Evolutionary conservation across 2,888 invertebrate genomes (phyloP).

Genomic region (Rotaria magnacalcarata): DNA sequence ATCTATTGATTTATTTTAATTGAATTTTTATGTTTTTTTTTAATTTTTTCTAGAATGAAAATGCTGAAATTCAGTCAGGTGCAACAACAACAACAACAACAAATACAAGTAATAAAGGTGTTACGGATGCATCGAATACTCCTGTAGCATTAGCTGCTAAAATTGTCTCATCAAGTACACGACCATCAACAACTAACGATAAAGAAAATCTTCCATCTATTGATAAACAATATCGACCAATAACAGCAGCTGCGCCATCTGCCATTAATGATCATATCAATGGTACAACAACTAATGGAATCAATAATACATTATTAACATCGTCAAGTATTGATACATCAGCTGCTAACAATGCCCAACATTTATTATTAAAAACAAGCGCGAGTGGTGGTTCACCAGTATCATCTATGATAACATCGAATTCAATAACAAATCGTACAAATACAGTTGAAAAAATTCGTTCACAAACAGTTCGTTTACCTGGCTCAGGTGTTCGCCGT

Average conservation of each 20-base stretch:
- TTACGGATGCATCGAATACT: constrained; percentile 16
- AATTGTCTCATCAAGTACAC: background rate
- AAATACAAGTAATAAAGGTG: background rate
- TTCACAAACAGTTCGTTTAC: constrained; percentile 32
- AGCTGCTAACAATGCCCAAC: background rate
- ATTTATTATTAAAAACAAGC: constrained; percentile 19
- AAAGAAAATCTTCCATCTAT: constrained; percentile 19
- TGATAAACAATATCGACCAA: constrained; percentile 19
- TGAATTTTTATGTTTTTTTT: background rate
- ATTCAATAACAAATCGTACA: background rate
- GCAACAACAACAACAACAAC: background rate
- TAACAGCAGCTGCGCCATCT: background rate
- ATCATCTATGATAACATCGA: background rate
- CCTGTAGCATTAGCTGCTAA: background rate
- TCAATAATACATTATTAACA: background rate
- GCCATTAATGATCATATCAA: background rate
- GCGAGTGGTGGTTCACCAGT: background rate
- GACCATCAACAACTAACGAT: constrained; percentile 24
- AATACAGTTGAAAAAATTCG: constrained; percentile 1
- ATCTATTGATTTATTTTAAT: background rate
- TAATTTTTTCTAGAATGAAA: background rate
- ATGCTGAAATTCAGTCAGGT: background rate
- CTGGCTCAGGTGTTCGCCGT: background rate
- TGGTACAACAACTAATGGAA: constrained; percentile 3
- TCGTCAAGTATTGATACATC: constrained; percentile 30